These are phyloP conservation scores for Microchrysa polita DNA, from an alignment of 2,888 invertebrate species.

Conservation along the genomic window DNA sequence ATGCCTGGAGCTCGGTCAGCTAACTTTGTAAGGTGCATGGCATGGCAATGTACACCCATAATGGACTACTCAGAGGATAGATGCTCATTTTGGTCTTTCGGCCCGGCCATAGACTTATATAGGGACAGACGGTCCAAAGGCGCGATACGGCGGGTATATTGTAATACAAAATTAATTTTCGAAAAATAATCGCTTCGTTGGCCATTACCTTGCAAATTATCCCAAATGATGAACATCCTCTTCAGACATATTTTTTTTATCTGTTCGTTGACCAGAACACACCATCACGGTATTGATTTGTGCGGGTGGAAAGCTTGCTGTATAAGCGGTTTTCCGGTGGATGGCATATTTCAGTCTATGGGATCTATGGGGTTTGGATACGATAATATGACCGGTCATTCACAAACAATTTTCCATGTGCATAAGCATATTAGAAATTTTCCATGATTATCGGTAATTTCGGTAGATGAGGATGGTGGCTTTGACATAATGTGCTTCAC, in stretches of 20 bases:
- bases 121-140: no score
- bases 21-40: no score
- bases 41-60: no score
- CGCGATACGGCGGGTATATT: slow-evolving; percentile 7
- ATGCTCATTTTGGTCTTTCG: no score
- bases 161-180: slow-evolving; percentile 36
- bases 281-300: background rate
- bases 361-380: no score
- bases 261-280: background rate
- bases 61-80: no score
- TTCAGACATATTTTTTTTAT: background rate
- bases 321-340: background rate
- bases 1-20: no score
- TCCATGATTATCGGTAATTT: background rate
- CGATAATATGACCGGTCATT: slow-evolving; percentile 10
- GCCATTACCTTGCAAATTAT: slow-evolving; percentile 38
- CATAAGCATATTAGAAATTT: slow-evolving; percentile 24
- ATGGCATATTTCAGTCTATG: background rate
- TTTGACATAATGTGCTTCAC: no score
- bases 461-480: no score
- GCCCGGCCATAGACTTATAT: no score
- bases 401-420: background rate
- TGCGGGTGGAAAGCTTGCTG: background rate
- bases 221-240: slow-evolving; percentile 39
- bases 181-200: slow-evolving; percentile 36